These are phyloP conservation scores for Tachysurus fulvidraco DNA, from an alignment of 2,113 vertebrate genomes.

Conservation along the genomic window DNA sequence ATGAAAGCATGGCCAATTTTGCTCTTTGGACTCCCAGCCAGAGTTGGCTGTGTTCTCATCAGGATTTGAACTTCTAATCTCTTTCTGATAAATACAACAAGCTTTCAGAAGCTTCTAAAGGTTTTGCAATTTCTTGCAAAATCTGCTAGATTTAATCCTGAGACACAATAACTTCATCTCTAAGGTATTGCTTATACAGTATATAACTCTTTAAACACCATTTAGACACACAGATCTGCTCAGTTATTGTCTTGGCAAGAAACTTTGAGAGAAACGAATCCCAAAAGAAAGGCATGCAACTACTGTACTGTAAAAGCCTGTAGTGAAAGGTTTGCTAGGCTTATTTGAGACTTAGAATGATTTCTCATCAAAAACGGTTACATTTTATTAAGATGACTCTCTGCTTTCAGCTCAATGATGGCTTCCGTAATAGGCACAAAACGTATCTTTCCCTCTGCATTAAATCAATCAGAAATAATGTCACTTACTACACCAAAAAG, in stretches of 20 bases:
- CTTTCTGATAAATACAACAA: neutral
- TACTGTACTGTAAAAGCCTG: neutral
- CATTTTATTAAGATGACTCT: slow-evolving; percentile 22
- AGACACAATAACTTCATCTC: slow-evolving; percentile 5
- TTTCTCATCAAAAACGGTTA: slow-evolving; percentile 35
- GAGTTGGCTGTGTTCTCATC: neutral
- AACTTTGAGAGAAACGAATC: neutral
- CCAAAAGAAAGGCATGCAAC: slow-evolving; percentile 10
- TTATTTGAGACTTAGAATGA: slow-evolving; percentile 17
- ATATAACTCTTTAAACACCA: slow-evolving; percentile 11
- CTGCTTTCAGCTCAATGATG: slow-evolving; percentile 32
- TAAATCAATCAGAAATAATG: slow-evolving; percentile 28
- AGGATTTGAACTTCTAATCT: neutral
- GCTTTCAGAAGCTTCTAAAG: neutral
- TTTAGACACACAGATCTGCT: neutral
- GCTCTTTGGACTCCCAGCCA: neutral
- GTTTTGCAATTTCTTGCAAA: neutral
- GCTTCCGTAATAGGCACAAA: slow-evolving; percentile 20
- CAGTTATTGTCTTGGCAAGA: slow-evolving; percentile 17
- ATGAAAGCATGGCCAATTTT: neutral
- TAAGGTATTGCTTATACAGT: slow-evolving; percentile 9
- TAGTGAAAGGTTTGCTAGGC: slow-evolving; percentile 23
- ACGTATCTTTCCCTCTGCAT: slow-evolving; percentile 6
- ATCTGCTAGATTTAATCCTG: neutral
- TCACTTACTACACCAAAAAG: neutral